Percentiles rank a stretch among this genome's conserved stretches.
phyloP scores from a whole-genome alignment of 2,113 vertebrate genomes.

The Enhydra lutris region DNA sequence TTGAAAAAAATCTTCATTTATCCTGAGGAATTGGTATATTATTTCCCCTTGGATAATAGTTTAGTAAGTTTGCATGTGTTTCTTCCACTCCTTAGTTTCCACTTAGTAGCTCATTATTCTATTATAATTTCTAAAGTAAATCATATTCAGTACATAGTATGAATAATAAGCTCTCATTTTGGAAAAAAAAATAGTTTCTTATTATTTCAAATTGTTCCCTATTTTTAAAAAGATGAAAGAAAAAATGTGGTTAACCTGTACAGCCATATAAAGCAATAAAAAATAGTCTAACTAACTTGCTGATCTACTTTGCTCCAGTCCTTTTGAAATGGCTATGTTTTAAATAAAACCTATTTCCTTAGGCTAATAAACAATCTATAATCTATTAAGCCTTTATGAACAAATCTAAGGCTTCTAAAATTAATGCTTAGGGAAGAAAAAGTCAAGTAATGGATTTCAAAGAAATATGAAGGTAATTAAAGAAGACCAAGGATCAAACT shows the following conservation, averaged over 20 bases:
- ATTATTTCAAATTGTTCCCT: background rate
- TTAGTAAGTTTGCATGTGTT: background rate
- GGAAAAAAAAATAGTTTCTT: background rate
- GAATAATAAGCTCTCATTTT: background rate
- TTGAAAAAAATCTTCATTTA: background rate
- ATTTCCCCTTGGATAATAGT: background rate
- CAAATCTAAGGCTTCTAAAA: slow-evolving; percentile 65
- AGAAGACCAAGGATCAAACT: slow-evolving; percentile 3
- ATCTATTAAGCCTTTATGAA: slow-evolving; percentile 63
- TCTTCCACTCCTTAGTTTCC: background rate
- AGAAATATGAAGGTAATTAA: slow-evolving; percentile 42
- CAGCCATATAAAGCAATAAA: background rate
- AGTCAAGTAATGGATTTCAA: slow-evolving; percentile 61
- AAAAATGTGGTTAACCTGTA: background rate
- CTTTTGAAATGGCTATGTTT: slow-evolving; percentile 60
- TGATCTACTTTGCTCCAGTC: background rate
- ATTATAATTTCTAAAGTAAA: slow-evolving; percentile 14
- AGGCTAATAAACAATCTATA: slow-evolving; percentile 53
- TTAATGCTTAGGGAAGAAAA: slow-evolving; percentile 48
- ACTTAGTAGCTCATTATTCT: background rate
- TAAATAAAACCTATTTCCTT: slow-evolving; percentile 50
- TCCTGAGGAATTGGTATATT: background rate
- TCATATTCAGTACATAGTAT: background rate
- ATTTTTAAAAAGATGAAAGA: slow-evolving; percentile 39
- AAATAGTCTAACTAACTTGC: background rate